A percentile compares a stretch with the other conserved stretches of the same genome.
Evolutionary conservation across 2,888 invertebrate species (phyloP).

Genomic region (Acleris emargana): DNA sequence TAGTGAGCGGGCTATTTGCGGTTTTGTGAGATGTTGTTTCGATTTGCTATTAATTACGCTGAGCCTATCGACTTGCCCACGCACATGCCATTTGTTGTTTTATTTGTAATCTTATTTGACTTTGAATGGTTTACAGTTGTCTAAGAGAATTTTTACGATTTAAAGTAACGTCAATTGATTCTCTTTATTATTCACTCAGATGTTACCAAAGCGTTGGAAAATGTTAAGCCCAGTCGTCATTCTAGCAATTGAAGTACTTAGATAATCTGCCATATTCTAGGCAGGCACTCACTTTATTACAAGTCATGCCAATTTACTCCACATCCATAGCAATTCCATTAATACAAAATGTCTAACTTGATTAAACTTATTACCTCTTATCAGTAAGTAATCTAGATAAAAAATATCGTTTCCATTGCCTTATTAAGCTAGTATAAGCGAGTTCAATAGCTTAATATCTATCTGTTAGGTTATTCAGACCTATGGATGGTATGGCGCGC

Average conservation of each 20-base stretch:
- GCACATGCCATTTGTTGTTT: constrained; percentile 3
- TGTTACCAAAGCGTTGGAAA: no score
- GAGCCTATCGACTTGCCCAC: constrained; percentile 31
- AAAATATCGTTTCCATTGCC: constrained; percentile 3
- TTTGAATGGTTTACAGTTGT: background rate
- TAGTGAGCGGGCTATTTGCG: constrained; percentile 18
- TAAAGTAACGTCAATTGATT: no score
- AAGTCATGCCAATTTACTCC: constrained; percentile 5
- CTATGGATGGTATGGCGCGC: constrained; percentile 48
- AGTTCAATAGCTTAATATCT: constrained; percentile 25
- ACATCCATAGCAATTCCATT: background rate
- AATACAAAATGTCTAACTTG: constrained; percentile 5
- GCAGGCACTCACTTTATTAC: no score
- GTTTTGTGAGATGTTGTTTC: constrained; percentile 20
- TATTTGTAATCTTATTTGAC: background rate
- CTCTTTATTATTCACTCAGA: no score
- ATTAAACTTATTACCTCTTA: background rate
- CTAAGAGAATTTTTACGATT: no score
- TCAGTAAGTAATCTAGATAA: no score
- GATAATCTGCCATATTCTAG: no score
- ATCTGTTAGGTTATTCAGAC: constrained; percentile 45
- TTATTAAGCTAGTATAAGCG: constrained; percentile 15
- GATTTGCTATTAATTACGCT: constrained; percentile 26
- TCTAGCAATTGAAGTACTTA: no score
- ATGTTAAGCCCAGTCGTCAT: no score